Evolutionary conservation across 2,113 vertebrate species (phyloP).

Genomic region (Martes martes): DNA sequence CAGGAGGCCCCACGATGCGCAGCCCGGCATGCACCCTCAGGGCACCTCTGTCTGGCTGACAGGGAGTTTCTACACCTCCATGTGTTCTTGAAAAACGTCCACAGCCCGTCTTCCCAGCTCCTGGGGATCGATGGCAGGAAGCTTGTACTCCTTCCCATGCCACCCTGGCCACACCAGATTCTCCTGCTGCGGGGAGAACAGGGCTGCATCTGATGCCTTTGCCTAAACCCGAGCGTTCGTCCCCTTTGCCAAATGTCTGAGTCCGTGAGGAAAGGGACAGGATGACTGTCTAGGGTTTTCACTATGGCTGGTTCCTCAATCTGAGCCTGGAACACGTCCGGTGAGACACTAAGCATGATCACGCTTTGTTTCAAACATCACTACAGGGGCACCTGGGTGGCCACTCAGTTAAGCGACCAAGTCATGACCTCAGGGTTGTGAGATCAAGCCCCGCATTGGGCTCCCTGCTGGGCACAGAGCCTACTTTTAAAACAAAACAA

Average conservation of each 20-base stretch:
- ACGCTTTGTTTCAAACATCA: background rate
- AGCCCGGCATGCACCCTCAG: background rate
- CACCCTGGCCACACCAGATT: background rate
- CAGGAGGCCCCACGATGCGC: background rate
- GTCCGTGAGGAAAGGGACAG: background rate
- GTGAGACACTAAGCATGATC: rapidly evolving
- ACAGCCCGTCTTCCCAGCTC: background rate
- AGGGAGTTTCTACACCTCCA: background rate
- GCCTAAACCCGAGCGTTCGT: background rate
- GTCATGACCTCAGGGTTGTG: background rate
- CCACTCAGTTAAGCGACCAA: background rate
- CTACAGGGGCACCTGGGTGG: background rate
- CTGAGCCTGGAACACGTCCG: no score
- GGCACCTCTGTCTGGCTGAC: background rate
- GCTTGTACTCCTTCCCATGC: background rate
- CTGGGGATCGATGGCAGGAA: background rate
- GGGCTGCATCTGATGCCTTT: background rate
- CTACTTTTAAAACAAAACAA: background rate
- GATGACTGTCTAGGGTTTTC: background rate
- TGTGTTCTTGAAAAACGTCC: background rate
- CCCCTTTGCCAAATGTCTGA: background rate
- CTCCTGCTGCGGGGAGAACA: background rate
- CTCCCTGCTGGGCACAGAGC: background rate
- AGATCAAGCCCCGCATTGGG: background rate
- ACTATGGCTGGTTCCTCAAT: no score